A percentile compares a stretch with the other conserved stretches of the same genome.
Conservation (phyloP, 2,888 invertebrate genomes). For the Agonopterix alstromeriana region DNA sequence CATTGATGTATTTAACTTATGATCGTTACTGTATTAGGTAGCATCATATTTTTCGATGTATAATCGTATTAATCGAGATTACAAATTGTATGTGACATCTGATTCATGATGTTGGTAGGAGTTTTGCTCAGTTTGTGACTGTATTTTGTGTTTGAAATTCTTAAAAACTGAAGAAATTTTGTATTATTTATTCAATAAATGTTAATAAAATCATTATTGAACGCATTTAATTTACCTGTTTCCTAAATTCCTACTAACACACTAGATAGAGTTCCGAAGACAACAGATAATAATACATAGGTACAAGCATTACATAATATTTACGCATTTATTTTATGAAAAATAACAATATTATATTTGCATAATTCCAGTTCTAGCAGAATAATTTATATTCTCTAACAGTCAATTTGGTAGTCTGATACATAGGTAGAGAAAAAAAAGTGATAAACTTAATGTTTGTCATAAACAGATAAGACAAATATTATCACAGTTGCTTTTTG, state of each 20-base stretch:
- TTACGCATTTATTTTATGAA: neutral
- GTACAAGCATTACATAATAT: neutral
- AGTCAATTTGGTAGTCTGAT: too few relatives aligned
- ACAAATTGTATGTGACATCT: slow-evolving; percentile 34
- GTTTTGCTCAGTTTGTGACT: slow-evolving; percentile 64
- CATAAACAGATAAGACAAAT: too few relatives aligned
- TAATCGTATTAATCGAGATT: slow-evolving; percentile 32
- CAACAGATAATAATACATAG: too few relatives aligned
- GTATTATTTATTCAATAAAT: slow-evolving; percentile 76
- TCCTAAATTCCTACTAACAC: too few relatives aligned
- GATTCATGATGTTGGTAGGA: slow-evolving; percentile 33
- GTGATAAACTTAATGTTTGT: too few relatives aligned
- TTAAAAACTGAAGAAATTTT: slow-evolving; percentile 64
- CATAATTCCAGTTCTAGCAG: neutral
- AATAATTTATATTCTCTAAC: too few relatives aligned
- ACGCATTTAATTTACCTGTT: neutral
- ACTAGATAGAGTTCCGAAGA: too few relatives aligned
- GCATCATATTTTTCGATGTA: slow-evolving; percentile 59
- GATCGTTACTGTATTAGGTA: slow-evolving; percentile 43
- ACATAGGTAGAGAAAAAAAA: too few relatives aligned
- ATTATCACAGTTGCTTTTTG: too few relatives aligned
- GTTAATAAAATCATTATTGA: slow-evolving; percentile 65
- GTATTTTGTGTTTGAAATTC: slow-evolving; percentile 53
- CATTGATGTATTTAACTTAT: slow-evolving; percentile 48
- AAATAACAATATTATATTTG: neutral